These are phyloP conservation scores for Myotis brandtii DNA, from an alignment of 2,113 vertebrate genomes.

Conservation along the genomic window DNA sequence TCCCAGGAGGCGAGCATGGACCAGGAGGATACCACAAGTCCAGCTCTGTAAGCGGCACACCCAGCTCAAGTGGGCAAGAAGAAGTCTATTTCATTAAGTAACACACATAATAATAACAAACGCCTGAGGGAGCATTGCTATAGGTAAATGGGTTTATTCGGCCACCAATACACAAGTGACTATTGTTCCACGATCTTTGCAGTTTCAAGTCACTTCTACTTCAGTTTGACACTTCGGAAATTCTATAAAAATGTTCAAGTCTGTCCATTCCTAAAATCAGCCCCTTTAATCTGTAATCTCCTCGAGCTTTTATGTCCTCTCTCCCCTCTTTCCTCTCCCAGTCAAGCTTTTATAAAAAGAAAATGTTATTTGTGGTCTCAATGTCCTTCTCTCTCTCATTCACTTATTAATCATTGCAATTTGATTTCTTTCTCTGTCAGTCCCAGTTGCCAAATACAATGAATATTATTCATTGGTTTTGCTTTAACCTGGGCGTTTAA, in stretches of 20 bases:
- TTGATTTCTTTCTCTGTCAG: neutral
- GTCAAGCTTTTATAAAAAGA: constrained; percentile 31
- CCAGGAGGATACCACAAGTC: neutral
- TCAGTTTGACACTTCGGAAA: neutral
- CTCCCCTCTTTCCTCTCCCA: neutral
- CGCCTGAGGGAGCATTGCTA: neutral
- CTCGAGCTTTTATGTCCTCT: neutral
- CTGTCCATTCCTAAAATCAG: neutral
- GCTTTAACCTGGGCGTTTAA: neutral
- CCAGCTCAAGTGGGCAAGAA: neutral
- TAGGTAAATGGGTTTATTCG: neutral
- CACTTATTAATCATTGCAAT: neutral
- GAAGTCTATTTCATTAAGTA: neutral
- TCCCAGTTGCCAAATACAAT: neutral
- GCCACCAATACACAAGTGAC: neutral
- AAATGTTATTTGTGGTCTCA: neutral
- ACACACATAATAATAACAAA: neutral
- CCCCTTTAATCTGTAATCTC: constrained; percentile 8
- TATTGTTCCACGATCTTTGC: neutral
- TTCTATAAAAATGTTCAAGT: constrained; percentile 16
- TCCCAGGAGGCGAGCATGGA: neutral
- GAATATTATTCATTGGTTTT: neutral
- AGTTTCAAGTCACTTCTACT: neutral
- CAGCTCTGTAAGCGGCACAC: neutral
- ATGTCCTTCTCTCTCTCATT: neutral